Evolutionary conservation across 1,140 invertebrate species (phyloP), one percentile per base, ranked within the genome.

Genomic region (Caenorhabditis remanei): DNA sequence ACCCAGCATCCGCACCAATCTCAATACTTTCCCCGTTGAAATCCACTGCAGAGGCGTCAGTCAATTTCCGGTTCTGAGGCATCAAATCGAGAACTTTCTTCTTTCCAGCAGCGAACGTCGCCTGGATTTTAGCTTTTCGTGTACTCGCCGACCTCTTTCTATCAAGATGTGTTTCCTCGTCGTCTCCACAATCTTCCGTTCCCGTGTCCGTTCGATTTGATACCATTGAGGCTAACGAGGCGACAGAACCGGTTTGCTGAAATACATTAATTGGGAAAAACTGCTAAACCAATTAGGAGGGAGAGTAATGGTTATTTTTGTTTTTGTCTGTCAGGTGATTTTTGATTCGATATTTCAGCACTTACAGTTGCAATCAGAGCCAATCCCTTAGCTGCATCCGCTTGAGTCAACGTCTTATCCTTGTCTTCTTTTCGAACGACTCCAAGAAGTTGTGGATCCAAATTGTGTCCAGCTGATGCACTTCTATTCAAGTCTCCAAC

Each of bases 71-170:
- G 53, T 85, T 85, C 32, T 71, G 56, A 5, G 87, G 83, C 82
- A 87, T 87, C 16, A 87, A 71, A 61, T 85, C 83, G 9, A 87
- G 40, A 43, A 87, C 83, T 56, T 83, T 88, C 55, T 65, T 85
- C 87, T 88, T 88, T 58, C 87, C 87, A 41, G 87, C 87, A 7
- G 87, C 56, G 6, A 88, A 53, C 1, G 87, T 83, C 9, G 63
- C 87, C 24, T 84, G 61, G 4, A 86, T 55, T 41, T 84, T 63
- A 0, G 71, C 71, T 79, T 79, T 79, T 50, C 85, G 19, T 1
- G 85, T 61, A 32, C 84, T 85, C 9, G 86, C 16, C 4, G 53
- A 41, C n/a, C 56, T 14, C 14, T 87, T 53, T 67, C 75, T 83
- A n/a, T 83, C 43, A 8, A 65, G 50, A 61, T 55, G 48, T 41